Evolutionary conservation across 2,113 vertebrate species (phyloP).

Genomic region (Spea multiplicata): DNA sequence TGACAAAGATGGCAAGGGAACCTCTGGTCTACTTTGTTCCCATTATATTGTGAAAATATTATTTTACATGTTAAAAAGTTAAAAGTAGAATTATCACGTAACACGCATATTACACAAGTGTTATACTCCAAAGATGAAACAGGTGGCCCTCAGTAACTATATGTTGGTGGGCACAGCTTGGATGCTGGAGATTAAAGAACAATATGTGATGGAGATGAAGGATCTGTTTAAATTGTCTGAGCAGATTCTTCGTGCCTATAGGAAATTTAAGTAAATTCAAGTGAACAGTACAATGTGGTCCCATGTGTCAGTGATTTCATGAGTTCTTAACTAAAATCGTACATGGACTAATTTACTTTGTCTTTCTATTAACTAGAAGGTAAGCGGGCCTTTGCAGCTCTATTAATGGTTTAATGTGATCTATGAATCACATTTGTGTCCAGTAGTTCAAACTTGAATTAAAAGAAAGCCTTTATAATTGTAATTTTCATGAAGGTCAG

Average conservation of each 20-base stretch:
- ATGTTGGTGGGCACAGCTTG: not conserved
- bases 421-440: conserved; percentile 46
- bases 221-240: not conserved
- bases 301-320: not conserved
- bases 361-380: conserved; percentile 34
- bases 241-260: not conserved
- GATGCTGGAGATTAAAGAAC: not conserved
- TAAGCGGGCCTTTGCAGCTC: conserved; percentile 35
- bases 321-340: conserved; percentile 7
- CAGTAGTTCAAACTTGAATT: conserved; percentile 42
- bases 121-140: no score
- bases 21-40: no score
- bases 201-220: not conserved
- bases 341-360: conserved; percentile 33
- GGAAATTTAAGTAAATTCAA: not conserved
- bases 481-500: conserved; percentile 49
- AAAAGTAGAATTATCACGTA: no score
- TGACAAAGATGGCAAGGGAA: no score
- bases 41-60: no score
- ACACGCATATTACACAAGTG: no score
- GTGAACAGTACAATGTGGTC: not conserved
- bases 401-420: conserved; percentile 45
- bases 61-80: no score
- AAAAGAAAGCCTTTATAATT: conserved; percentile 46
- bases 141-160: no score